phyloP scores from a whole-genome alignment of 1,140 invertebrate genomes.

The Drosophila funebris region DNA sequence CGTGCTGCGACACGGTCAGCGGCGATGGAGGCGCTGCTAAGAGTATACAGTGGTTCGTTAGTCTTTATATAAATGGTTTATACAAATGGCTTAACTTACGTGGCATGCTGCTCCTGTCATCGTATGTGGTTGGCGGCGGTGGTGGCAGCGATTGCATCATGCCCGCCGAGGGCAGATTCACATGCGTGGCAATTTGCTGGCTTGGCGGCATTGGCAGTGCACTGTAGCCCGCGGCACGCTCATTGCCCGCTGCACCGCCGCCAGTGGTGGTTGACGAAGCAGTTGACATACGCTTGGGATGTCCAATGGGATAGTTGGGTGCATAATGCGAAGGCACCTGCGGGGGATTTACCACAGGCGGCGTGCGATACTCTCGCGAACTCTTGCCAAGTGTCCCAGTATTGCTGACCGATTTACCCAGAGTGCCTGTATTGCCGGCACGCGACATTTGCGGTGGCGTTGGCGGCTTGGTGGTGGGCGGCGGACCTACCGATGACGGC shows the following conservation, averaged over 20 bases:
- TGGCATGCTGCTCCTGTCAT: conserved; percentile 90
- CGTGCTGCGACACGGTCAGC: conserved; percentile 85
- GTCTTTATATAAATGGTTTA: neutral
- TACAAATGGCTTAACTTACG: conserved; percentile 86
- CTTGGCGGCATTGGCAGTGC: conserved; percentile 88
- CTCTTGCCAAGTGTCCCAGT: conserved; percentile 88
- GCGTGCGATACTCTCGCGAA: conserved; percentile 95
- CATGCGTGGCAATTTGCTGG: conserved; percentile 86
- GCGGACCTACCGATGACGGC: conserved; percentile 88
- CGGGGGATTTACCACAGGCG: conserved; percentile 96
- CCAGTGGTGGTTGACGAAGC: conserved; percentile 67
- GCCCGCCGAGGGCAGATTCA: conserved; percentile 85
- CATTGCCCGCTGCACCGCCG: conserved; percentile 70
- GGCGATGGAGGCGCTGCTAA: conserved; percentile 90
- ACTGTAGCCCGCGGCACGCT: conserved; percentile 93
- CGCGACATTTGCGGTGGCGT: conserved; percentile 94
- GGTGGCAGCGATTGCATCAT: conserved; percentile 91
- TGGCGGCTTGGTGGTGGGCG: conserved; percentile 96
- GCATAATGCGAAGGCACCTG: conserved; percentile 97
- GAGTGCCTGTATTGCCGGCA: conserved; percentile 84
- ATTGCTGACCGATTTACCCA: conserved; percentile 85
- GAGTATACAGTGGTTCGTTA: neutral
- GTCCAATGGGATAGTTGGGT: conserved; percentile 95
- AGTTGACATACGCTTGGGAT: conserved; percentile 86
- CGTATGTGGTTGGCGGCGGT: conserved; percentile 86